These are phyloP conservation scores for Apis dorsata DNA, from an alignment of 1,140 invertebrate species.

Conservation along the genomic window DNA sequence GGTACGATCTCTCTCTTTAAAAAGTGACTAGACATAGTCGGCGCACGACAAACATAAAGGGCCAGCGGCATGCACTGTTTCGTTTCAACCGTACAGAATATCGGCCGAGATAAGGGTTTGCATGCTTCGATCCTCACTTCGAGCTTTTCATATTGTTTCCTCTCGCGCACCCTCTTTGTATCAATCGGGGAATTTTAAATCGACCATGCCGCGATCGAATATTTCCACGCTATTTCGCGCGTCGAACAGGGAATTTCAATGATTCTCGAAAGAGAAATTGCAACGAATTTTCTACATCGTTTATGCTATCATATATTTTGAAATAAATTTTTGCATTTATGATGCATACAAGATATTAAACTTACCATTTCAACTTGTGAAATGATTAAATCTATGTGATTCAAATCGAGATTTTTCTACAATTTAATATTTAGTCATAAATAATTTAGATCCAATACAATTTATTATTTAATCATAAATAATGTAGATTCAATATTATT, in stretches of 20 bases:
- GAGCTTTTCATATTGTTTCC: conserved; percentile 29
- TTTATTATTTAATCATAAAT: too few species aligned
- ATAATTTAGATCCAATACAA: too few species aligned
- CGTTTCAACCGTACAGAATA: conserved; percentile 28
- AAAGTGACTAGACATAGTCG: conserved; percentile 62
- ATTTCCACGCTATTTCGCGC: not conserved
- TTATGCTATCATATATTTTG: too few species aligned
- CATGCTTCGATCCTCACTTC: not conserved
- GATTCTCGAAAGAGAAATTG: not conserved
- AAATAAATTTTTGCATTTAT: too few species aligned
- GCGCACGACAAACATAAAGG: conserved; percentile 63
- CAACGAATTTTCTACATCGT: not conserved
- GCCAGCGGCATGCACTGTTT: conserved; percentile 14
- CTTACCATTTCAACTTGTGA: too few species aligned
- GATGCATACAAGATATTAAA: too few species aligned
- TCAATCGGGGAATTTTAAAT: not conserved
- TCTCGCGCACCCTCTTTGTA: conserved; percentile 8
- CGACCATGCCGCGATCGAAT: not conserved
- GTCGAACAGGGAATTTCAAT: too few species aligned
- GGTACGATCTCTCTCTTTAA: conserved; percentile 64
- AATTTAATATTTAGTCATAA: too few species aligned
- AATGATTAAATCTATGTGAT: too few species aligned
- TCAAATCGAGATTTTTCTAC: too few species aligned
- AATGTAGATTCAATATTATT: too few species aligned
- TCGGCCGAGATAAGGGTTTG: conserved; percentile 8